phyloP scores from a whole-genome alignment of 2,113 vertebrate genomes.

The Dissostichus mawsoni region DNA sequence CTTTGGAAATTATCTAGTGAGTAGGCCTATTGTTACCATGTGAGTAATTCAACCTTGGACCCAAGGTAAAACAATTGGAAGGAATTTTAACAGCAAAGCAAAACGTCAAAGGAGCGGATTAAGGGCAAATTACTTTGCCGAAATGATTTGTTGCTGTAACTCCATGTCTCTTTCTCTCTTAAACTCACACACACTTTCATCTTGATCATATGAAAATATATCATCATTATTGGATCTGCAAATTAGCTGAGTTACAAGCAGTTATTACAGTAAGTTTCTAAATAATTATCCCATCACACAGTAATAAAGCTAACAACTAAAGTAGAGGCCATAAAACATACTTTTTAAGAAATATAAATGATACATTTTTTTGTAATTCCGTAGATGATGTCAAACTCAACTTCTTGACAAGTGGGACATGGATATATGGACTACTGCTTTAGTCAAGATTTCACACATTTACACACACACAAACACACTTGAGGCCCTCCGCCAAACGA shows the following conservation, averaged over 20 bases:
- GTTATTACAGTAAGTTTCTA: not conserved
- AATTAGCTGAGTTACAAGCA: not conserved
- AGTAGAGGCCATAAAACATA: not conserved
- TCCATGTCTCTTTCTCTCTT: not conserved
- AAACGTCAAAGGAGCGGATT: not conserved
- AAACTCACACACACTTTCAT: not conserved
- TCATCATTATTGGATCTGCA: no score
- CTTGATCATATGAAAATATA: not conserved
- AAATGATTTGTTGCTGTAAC: not conserved
- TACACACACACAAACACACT: not conserved
- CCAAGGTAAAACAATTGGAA: not conserved
- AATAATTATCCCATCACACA: not conserved
- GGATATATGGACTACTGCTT: slow-evolving; percentile 4
- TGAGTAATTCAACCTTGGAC: not conserved
- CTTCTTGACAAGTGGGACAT: not conserved
- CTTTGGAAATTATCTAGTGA: not conserved
- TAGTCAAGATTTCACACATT: slow-evolving; percentile 6
- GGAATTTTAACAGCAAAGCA: not conserved
- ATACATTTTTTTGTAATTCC: not conserved
- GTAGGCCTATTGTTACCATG: not conserved
- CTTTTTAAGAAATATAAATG: not conserved
- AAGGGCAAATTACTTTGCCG: not conserved
- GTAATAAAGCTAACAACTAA: not conserved
- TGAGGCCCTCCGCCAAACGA: slow-evolving; percentile 52
- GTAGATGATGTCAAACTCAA: not conserved